Evolutionary conservation across 64 coral and sea anemone genomes (phyloP), one percentile per base, ranked within the genome.

Genomic region (Dendrophyllia cribrosa): DNA sequence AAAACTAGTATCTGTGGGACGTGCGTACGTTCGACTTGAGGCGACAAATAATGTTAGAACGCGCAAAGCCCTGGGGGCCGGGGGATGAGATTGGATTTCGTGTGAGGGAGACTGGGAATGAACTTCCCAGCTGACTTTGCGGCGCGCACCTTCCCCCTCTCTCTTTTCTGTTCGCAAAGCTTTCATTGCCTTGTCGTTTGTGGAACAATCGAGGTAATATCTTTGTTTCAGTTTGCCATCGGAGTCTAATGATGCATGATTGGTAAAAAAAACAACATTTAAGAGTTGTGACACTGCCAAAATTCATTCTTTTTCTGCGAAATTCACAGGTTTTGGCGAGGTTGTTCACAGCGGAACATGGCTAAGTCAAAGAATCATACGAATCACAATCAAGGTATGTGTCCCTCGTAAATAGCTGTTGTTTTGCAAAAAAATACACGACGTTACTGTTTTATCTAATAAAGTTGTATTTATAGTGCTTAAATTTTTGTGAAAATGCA

Each of bases 341-440:
- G 44, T 69, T 69, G 79, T 48, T 48, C 52, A 61, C 17, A 14
- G 23, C 53, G 66, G 44, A 86, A 91, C 51, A 99, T 99, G 97
- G 97, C 97, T 20, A 99, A 99, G 91, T 99, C 97, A 46, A 99
- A 99, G 72, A 99, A 99, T 89, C 97, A 99, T 45, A 99, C 97
- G 0, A 95, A 95, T 84, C 97, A 99, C 60, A 99, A 99, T 77
- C 97, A 99, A 91, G 91, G 97, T 99, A 75, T 46, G 3, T 15
- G 59, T 70, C 16, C 66, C 17, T 16, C 10, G 3, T 55, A 13
- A 25, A 19, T 47, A 66, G 62, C 15, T 22, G 34, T 34, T 34
- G 34, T 34, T 34, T 34, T 34, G 53, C 53, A 56, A 5, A 56
- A 55, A 7, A 56, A 56, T 56, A 56, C 7, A 1, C 53, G 7